Base-by-base conservation (phyloP, 1,140 invertebrate species). In the Triops cancriformis region DNA sequence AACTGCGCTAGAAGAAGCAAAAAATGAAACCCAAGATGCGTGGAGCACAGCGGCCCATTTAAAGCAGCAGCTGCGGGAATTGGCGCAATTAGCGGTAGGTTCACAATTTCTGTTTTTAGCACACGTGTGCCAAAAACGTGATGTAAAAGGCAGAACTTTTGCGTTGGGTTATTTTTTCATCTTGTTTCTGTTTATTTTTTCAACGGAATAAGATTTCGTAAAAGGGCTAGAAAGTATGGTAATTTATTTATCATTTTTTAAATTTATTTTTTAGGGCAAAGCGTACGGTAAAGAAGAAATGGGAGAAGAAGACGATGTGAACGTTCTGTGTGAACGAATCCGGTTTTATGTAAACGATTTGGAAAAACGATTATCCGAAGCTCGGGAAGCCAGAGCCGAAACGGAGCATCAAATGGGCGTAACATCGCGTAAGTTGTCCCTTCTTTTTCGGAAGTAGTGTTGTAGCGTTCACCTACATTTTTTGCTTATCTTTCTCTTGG, bases 41-140 rank as follows among this genome's bases (percentile, higher is more conserved):
- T 80, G 80, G 51, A 81, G 82, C 81, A 81, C 84, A 83, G 83
- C 83, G 74, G 85, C 85, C 77, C 81, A 84, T 81, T 82, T 80
- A 37, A 80, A 80, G 78, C 79, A 80, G 74, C 79, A 81, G 73
- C 74, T 82, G 28, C 74, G 80, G 42, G 79, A 78, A 41, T 79
- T 80, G 51, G 51, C 51, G 1, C 51, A 64, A 18, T 64, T 64
- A 12, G 51, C 18, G 14, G 51, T 64, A 64, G 6, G 51, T 64
- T 64, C 18, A 23, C 6, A 64, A 64, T 14, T 64, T 72, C 26
- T 75, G 23, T 28, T 64, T 23, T 75, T 77, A 28, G 78, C 76
- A 28, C 72, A 37, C 7, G 31, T 37, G 7, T 37, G 31, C 2
- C 2, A 2, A 7, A 2, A 7, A 7, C 2, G 31, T 4, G 31